Conservation (phyloP, 2,888 invertebrate genomes). For the Platycheirus rosarum region DNA sequence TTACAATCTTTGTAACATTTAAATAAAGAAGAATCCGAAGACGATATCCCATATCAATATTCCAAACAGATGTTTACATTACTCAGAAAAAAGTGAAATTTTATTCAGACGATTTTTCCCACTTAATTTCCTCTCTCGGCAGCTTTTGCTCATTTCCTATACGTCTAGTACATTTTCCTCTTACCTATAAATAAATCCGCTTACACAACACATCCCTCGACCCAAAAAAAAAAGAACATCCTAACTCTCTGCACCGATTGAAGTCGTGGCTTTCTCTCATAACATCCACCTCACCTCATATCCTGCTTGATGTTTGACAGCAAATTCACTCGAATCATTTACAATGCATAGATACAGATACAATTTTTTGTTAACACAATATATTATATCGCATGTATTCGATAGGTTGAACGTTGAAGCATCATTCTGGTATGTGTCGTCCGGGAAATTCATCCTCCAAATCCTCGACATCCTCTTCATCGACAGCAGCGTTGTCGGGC, state of each 20-base stretch:
- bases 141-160: constrained; percentile 30
- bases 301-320: constrained; percentile 39
- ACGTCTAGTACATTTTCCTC: constrained; percentile 41
- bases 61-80: too few relatives aligned
- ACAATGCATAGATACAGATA: constrained; percentile 54
- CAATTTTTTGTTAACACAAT: constrained; percentile 48
- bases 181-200: constrained; percentile 42
- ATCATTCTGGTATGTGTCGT: background rate
- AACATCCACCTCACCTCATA: constrained; percentile 6
- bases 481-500: background rate
- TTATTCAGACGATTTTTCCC: background rate
- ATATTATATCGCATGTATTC: background rate
- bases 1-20: too few relatives aligned
- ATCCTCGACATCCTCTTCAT: background rate
- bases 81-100: background rate
- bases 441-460: background rate
- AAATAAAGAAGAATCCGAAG: too few relatives aligned
- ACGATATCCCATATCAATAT: too few relatives aligned
- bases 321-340: constrained; percentile 51
- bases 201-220: constrained; percentile 41
- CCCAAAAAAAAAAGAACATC: constrained; percentile 12
- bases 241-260: constrained; percentile 29
- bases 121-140: constrained; percentile 21
- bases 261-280: constrained; percentile 22
- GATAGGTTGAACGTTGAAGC: background rate